phyloP scores from a whole-genome alignment of 1,140 invertebrate species.

The Plutomurus gul region DNA sequence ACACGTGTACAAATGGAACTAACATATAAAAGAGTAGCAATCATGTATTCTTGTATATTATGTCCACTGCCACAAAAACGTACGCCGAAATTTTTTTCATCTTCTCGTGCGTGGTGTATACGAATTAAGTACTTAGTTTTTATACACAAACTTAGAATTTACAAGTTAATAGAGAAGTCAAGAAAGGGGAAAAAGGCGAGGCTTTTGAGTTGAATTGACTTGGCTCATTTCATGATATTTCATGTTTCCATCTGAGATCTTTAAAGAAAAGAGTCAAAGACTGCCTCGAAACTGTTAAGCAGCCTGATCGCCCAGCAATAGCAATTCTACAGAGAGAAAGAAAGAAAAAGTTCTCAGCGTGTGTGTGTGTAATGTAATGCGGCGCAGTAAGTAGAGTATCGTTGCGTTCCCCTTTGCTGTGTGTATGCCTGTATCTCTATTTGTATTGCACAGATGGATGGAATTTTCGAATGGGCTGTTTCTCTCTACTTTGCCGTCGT shows the following conservation, averaged over 20 bases:
- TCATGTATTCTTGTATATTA: too few species aligned
- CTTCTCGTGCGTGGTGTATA: neutral
- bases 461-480: neutral
- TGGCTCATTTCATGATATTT: constrained; percentile 11
- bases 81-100: too few species aligned
- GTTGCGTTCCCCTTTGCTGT: neutral
- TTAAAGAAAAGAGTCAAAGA: too few species aligned
- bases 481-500: neutral
- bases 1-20: too few species aligned
- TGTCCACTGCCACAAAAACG: too few species aligned
- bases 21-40: too few species aligned
- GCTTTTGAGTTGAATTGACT: neutral
- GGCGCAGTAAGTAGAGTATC: neutral
- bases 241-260: neutral
- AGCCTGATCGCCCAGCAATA: too few species aligned
- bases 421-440: neutral
- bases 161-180: constrained; percentile 27
- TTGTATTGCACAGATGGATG: neutral
- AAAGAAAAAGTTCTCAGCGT: too few species aligned
- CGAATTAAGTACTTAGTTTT: constrained; percentile 21
- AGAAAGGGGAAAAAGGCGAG: neutral
- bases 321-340: too few species aligned
- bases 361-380: neutral
- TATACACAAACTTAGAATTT: neutral
- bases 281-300: too few species aligned